Base-by-base conservation (phyloP, 2,888 invertebrate species). In the Rosalia funebris region DNA sequence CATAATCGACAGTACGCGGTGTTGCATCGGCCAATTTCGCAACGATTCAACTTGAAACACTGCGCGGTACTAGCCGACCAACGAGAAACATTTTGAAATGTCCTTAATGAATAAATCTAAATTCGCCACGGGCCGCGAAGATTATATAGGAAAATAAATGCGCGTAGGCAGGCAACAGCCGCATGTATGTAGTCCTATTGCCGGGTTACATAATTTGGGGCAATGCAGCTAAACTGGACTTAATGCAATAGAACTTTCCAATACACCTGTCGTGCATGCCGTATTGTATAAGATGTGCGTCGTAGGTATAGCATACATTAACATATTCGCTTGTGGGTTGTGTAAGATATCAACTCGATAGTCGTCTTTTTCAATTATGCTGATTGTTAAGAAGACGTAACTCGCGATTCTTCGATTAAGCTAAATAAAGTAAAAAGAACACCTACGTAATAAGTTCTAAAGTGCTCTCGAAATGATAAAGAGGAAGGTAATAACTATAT, bases 121-220 rank as follows among this genome's bases (percentile, higher is more conserved):
- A 34, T 48, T 48, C 11, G 47, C 47, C 15, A 34, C 47, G 17
- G 47, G 47, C 47, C 7, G 34, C 36, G 47, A 48, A 48, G 47
- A 48, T 20, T 39, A 39, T 39, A 50, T 39, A 50, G 39, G 39
- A 50, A 39, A 39, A 25, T 11, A 19, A 39, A 39, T 15, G 25
- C 15, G 37, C 39, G 50, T 50, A 39, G 50, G 50, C 15, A 39
- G 50, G n/a, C 11, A 19, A 48, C 19, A 37, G 34, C 10, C n/a
- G n/a, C n/a, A n/a, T 37, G 14, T 15, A 17, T 17, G n/a, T 20
- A 42, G 44, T 25, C 44, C 53, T 56, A 57, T 50, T 44, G 54
- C 39, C n/a, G 41, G 46, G 57, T 65, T 66, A 63, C 66, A 61
- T 56, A 63, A 66, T 66, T 66, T 57, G 62, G 66, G 66, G 54